Conservation (phyloP, 2,113 vertebrate genomes). For the Planiliza haematocheilus region DNA sequence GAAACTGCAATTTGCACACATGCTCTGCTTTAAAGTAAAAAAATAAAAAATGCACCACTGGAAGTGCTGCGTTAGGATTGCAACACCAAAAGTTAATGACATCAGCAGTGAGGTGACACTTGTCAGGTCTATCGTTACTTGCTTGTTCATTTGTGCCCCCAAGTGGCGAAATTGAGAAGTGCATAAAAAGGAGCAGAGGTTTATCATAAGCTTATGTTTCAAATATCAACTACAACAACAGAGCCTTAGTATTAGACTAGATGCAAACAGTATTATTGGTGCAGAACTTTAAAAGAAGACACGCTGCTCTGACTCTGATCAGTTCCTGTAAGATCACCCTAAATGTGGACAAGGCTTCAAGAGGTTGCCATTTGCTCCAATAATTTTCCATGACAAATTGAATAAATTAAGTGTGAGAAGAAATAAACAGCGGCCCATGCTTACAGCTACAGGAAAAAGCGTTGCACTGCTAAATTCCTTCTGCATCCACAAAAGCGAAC, state of each 20-base stretch:
- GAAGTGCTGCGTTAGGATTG: slow-evolving; percentile 34
- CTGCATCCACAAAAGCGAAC: slow-evolving; percentile 49
- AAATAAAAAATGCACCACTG: neutral
- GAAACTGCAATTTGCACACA: neutral
- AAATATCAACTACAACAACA: neutral
- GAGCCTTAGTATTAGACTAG: neutral
- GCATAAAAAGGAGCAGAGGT: slow-evolving; percentile 9
- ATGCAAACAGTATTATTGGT: neutral
- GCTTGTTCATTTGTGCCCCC: slow-evolving; percentile 80
- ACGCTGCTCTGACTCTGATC: neutral
- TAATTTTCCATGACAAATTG: slow-evolving; percentile 39
- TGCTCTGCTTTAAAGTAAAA: neutral
- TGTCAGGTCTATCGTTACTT: slow-evolving; percentile 47
- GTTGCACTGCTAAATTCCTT: slow-evolving; percentile 38
- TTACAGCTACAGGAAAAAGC: slow-evolving; percentile 46
- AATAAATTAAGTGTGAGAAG: slow-evolving; percentile 16
- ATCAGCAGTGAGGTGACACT: slow-evolving; percentile 51
- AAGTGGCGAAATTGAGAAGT: slow-evolving; percentile 69
- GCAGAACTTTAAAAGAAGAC: neutral
- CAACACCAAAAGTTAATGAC: slow-evolving; percentile 49
- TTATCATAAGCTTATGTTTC: slow-evolving; percentile 8
- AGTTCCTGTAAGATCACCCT: slow-evolving; percentile 6
- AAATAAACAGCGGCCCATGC: neutral
- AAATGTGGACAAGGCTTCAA: neutral
- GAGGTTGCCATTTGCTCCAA: slow-evolving; percentile 21